Evolutionary conservation across 2,888 invertebrate genomes (phyloP).

Genomic region (Orthosia gothica): DNA sequence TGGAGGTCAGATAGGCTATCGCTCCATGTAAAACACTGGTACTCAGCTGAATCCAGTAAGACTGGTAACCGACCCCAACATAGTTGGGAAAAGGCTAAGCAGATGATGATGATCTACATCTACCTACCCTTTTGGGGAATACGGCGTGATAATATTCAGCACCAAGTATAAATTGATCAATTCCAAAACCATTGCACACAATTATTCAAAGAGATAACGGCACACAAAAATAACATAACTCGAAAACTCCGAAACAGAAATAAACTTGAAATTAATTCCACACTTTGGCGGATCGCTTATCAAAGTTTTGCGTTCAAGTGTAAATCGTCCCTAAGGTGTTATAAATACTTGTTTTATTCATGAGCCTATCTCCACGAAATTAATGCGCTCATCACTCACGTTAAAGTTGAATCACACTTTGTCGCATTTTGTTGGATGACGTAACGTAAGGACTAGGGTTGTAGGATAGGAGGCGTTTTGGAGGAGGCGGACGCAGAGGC

Average conservation of each 20-base stretch:
- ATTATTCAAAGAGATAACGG: not conserved
- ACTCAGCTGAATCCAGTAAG: too few species aligned
- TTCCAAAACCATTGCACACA: not conserved
- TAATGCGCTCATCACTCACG: conserved; percentile 70
- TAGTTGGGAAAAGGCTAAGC: too few species aligned
- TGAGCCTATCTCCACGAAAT: conserved; percentile 67
- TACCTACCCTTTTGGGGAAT: too few species aligned
- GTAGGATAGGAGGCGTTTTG: not conserved
- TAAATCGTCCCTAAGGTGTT: conserved; percentile 58
- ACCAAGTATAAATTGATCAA: too few species aligned
- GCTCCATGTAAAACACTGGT: too few species aligned
- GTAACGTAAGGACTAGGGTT: conserved; percentile 28
- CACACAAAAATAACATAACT: conserved; percentile 9
- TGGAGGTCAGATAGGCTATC: too few species aligned
- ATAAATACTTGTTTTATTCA: conserved; percentile 74
- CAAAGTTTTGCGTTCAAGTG: conserved; percentile 58
- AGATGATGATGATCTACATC: too few species aligned
- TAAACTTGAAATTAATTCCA: conserved; percentile 43
- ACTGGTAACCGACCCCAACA: too few species aligned
- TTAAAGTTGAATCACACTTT: conserved; percentile 67
- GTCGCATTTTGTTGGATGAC: conserved; percentile 45
- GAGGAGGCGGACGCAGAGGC: not conserved
- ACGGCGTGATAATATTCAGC: too few species aligned
- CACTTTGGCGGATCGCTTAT: conserved; percentile 52
- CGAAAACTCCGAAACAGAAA: conserved; percentile 37